A percentile compares a stretch with the other conserved stretches of the same genome.
Evolutionary conservation across 2,888 invertebrate genomes (phyloP).

Genomic region (Nineta flava): DNA sequence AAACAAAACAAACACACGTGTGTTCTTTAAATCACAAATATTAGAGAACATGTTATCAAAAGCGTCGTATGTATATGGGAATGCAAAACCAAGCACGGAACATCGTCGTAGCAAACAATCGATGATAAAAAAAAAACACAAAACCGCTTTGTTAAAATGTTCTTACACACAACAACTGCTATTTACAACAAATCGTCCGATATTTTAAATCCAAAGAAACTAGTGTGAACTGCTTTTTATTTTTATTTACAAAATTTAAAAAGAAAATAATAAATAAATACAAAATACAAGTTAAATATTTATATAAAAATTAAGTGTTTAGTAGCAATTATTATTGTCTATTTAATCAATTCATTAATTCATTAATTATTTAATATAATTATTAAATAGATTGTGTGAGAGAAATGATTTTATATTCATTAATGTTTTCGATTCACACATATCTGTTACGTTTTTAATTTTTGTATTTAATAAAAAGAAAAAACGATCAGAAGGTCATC

Average conservation of each 20-base stretch:
- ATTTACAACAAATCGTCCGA: not conserved
- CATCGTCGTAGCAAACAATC: no score
- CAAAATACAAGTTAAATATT: no score
- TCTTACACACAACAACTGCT: not conserved
- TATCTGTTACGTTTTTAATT: not conserved
- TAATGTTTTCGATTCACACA: no score
- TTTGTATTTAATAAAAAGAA: not conserved
- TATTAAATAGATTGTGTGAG: not conserved
- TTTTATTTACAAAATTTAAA: not conserved
- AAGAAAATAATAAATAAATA: not conserved
- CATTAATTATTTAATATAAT: not conserved
- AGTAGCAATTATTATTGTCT: not conserved
- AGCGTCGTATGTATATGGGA: no score
- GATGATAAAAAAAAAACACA: not conserved
- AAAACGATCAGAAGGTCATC: not conserved
- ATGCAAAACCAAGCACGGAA: no score
- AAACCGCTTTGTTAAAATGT: conserved; percentile 1
- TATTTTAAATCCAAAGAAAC: not conserved
- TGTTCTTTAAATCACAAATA: no score
- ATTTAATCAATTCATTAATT: not conserved
- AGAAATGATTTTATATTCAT: not conserved
- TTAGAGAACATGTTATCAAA: no score
- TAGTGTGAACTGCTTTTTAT: conserved; percentile 1
- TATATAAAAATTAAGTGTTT: not conserved
- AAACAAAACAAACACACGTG: no score